Conservation (phyloP, 2,113 vertebrate genomes). For the Coregonus clupeaformis region DNA sequence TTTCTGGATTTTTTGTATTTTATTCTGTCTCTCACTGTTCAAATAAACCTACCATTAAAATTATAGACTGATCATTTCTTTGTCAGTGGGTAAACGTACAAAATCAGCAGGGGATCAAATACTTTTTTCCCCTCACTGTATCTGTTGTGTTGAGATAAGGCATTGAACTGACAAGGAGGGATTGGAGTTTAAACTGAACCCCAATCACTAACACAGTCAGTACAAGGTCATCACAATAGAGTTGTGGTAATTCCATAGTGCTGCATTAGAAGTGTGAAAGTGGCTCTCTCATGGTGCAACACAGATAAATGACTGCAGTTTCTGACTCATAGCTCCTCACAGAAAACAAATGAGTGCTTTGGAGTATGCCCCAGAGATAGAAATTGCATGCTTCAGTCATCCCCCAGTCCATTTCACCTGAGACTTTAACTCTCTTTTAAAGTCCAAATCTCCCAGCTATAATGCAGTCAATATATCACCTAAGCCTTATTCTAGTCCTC, state of each 20-base stretch:
- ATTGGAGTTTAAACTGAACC: not conserved
- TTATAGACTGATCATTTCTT: too few species aligned
- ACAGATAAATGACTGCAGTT: conserved; percentile 10
- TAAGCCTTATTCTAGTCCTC: conserved; percentile 19
- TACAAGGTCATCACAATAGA: not conserved
- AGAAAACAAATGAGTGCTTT: conserved; percentile 3
- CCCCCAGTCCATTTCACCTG: conserved; percentile 9
- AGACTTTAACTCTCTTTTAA: not conserved
- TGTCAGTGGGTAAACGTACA: too few species aligned
- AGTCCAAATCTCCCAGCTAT: conserved; percentile 18
- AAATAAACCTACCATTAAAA: too few species aligned
- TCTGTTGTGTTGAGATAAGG: too few species aligned
- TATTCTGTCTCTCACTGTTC: too few species aligned
- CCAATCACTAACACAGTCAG: not conserved
- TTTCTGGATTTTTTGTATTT: too few species aligned
- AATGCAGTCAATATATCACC: conserved; percentile 38
- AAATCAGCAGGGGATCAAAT: too few species aligned
- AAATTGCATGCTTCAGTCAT: conserved; percentile 6
- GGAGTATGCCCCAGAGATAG: not conserved
- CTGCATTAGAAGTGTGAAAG: not conserved
- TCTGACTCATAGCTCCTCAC: conserved; percentile 4
- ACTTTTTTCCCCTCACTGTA: too few species aligned
- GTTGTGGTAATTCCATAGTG: not conserved
- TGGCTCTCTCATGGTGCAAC: too few species aligned
- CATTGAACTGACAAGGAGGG: not conserved